Percentiles rank a stretch among this genome's conserved stretches.
These are phyloP conservation scores for Polyommatus iphigenia DNA, from an alignment of 2,888 invertebrate species.

Conservation along the genomic window DNA sequence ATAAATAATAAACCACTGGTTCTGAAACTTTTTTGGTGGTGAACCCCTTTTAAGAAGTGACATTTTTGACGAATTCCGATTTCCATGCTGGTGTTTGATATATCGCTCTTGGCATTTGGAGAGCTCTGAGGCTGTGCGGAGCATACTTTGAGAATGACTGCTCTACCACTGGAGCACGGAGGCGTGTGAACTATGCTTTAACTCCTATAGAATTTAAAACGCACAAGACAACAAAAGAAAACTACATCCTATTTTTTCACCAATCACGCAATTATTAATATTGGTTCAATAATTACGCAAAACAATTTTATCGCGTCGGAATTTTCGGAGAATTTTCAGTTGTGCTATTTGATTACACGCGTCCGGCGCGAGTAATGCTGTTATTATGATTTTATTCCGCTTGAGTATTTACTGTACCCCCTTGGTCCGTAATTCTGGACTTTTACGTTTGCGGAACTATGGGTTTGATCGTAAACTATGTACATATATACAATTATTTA, in stretches of 20 bases:
- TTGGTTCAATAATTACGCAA: constrained; percentile 23
- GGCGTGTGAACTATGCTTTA: no score
- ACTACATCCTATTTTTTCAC: neutral
- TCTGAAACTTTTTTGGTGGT: no score
- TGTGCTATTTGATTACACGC: constrained; percentile 17
- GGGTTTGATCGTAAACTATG: neutral
- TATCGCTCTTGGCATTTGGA: no score
- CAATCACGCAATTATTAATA: constrained; percentile 3
- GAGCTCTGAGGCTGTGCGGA: no score
- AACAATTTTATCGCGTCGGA: constrained; percentile 8
- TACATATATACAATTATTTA: no score
- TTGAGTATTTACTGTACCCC: neutral
- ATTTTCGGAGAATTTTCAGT: constrained; percentile 23
- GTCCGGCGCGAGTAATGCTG: neutral
- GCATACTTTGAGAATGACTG: no score
- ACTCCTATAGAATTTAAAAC: neutral
- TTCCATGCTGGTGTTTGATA: no score
- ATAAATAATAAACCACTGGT: no score
- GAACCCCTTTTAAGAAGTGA: no score
- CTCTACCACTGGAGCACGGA: no score
- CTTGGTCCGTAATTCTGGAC: neutral
- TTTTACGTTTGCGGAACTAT: neutral
- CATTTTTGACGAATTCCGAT: no score
- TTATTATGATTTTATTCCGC: constrained; percentile 7
- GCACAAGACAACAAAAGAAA: neutral